Base-by-base conservation (phyloP, 2,888 invertebrate genomes). In the Volucella inflata region DNA sequence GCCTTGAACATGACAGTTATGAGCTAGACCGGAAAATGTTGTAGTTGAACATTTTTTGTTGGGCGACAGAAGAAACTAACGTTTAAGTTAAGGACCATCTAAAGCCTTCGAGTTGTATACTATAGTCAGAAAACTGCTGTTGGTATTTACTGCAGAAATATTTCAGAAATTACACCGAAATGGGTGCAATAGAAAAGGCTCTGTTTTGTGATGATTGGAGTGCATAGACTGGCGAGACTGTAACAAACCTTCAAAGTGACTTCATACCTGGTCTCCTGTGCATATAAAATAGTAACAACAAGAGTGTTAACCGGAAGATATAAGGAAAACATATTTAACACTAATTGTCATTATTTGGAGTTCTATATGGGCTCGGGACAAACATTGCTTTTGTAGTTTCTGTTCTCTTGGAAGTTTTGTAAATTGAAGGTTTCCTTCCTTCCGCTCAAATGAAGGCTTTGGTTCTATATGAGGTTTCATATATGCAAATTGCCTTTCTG, bases 1-100 rank as follows among this genome's bases (percentile, higher is more conserved):
- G 55, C 64, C 64, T 65, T 36, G 76, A 64, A 70, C 70, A 76
- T 78, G 77, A 42, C 55, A 62, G 82, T 83, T 68, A 78, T 55
- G 67, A 62, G 53, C 30, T 44, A 68, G 36, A 55, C 10, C 44
- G 21, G 48, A 64, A 68, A 59, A 48, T 51, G 21, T 68, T 72
- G 48, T 46, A 64, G 81, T 65, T 48, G 16, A 12, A 3, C 10
- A 8, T 48, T 17, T 12, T 38, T 55, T 51, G 14, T 44, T 42
- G 17, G 9, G 12, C 17, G 30, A 53, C 6, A 30, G 30, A 53
- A 14, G 30, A 38, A 46, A 44, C 21, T 14, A 1, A 17, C 67
- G 12, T 16, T 42, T 38, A 55, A 50, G 40, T 10, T 30, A 21
- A n/a, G 2, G 17, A 53, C 11, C 42, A 12, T 17, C 60, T 44